Evolutionary conservation across 2,113 vertebrate species (phyloP), one percentile per base, ranked within the genome.

Genomic region (Urocynchramus pylzowi): DNA sequence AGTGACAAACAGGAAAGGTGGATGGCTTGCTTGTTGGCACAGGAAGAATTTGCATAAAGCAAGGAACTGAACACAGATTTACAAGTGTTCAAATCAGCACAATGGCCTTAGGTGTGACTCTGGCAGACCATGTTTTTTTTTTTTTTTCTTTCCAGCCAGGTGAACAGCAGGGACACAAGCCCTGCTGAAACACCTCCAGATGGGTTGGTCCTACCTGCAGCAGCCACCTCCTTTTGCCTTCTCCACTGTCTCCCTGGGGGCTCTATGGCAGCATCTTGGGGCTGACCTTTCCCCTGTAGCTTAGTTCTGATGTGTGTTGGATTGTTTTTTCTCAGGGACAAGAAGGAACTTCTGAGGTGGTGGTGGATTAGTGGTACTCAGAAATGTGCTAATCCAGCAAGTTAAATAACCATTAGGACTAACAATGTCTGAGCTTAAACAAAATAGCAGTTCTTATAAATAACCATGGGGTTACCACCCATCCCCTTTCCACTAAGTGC

Each of bases 341-440:
- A 37, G 69, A 44, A 37, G 17, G 8, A 24, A 18, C 7, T 73
- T 7, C 2, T 0, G 3, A n/a, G 18, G 5, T 13, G 18, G 5
- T 13, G 18, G 14, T 27, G 28, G 18, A 27, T 33, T 15, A 22
- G 49, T 12, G n/a, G 18, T 5, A 13, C n/a, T 20, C 33, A 86
- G 27, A 20, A 35, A 42, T 3, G 23, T 75, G 27, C 16, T 68
- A 71, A 37, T 6, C 16, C 24, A 73, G 6, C 23, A 57, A 65
- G 6, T 2, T 42, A 12, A 45, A 45, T 30, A 68, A 31, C 6
- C 33, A 23, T 24, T 24, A 27, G 53, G 6, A 57, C 16, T 64
- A 61, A 41, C 18, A 33, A 8, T 28, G 3, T 1, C 23, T 49
- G 33, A 42, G 13, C 30, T 50, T 37, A 59, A 86, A 59, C 5